Percentiles rank a stretch among this genome's conserved stretches.
phyloP scores from a whole-genome alignment of 1,140 invertebrate species.

The Drosophila cardini region DNA sequence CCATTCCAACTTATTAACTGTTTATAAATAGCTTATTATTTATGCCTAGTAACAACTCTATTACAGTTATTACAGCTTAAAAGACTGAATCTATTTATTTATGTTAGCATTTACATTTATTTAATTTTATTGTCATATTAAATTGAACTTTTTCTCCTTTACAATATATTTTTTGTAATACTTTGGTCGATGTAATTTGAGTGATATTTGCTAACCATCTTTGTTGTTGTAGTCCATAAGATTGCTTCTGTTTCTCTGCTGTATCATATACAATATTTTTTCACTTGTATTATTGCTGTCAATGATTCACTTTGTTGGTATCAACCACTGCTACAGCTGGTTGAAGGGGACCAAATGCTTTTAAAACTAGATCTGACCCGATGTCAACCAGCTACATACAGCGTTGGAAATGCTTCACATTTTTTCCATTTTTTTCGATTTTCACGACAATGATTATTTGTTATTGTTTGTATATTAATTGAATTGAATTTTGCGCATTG shows the following conservation, averaged over 20 bases:
- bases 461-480: conserved; percentile 51
- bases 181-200: no score
- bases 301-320: conserved; percentile 56
- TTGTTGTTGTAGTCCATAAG: no score
- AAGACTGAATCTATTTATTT: no score
- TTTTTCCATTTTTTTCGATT: conserved; percentile 2
- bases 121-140: no score
- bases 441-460: background rate
- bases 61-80: no score
- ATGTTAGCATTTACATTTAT: no score
- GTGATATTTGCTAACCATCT: no score
- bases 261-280: conserved; percentile 3
- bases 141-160: no score
- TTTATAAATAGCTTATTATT: no score
- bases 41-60: no score
- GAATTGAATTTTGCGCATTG: conserved; percentile 45
- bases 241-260: background rate
- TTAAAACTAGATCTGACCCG: conserved; percentile 81
- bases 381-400: conserved; percentile 85
- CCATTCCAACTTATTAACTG: no score
- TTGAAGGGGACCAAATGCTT: conserved; percentile 85
- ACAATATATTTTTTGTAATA: no score
- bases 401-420: conserved; percentile 61
- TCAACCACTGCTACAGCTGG: conserved; percentile 84
- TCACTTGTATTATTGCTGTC: conserved; percentile 10